These are phyloP conservation scores for Isichthys henryi DNA, from an alignment of 2,113 vertebrate genomes.

Conservation along the genomic window DNA sequence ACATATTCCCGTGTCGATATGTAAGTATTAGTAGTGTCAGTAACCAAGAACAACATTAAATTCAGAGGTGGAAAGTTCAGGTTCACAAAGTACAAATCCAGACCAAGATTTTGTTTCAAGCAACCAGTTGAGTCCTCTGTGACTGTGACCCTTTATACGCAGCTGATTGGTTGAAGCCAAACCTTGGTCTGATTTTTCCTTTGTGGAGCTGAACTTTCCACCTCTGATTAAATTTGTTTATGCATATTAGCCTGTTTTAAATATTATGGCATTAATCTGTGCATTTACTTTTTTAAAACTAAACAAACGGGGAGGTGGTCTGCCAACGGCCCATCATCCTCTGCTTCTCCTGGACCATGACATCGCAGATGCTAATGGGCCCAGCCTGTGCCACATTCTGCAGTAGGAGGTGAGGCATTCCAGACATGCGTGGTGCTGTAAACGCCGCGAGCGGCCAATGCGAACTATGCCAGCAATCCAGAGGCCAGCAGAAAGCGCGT, in stretches of 20 bases:
- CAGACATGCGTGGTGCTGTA: conserved; percentile 55
- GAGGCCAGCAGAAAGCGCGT: conserved; percentile 48
- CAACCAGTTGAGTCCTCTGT: no score
- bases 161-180: no score
- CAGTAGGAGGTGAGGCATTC: conserved; percentile 62
- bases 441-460: conserved; percentile 54
- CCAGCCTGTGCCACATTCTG: conserved; percentile 50
- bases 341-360: conserved; percentile 32
- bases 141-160: no score
- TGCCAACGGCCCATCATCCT: background rate
- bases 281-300: background rate
- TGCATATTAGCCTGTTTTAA: background rate
- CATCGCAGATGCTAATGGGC: conserved; percentile 52
- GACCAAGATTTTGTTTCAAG: no score
- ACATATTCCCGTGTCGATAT: background rate
- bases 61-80: no score
- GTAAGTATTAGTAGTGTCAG: background rate
- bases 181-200: no score
- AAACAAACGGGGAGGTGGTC: background rate
- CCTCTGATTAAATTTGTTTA: background rate
- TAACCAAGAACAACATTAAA: background rate
- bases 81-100: no score
- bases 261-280: background rate
- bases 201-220: no score
- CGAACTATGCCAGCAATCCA: conserved; percentile 65